Evolutionary conservation across 1,140 invertebrate genomes (phyloP).

Genomic region (Planococcus citri): DNA sequence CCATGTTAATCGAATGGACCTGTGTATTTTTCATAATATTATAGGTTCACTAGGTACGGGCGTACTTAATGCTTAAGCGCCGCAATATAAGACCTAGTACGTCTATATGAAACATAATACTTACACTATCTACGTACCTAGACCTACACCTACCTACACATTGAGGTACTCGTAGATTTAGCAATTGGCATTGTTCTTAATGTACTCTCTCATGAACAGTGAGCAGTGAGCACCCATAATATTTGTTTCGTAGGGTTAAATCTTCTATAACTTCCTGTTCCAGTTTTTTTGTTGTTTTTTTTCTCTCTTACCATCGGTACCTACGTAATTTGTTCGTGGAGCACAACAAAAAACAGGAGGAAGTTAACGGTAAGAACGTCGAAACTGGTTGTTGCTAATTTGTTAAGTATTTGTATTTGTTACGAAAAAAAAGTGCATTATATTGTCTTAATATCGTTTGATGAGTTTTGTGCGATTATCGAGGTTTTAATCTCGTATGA

Average conservation of each 20-base stretch:
- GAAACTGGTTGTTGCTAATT: neutral
- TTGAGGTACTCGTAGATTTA: too few relatives aligned
- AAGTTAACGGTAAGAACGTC: neutral
- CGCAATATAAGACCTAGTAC: too few relatives aligned
- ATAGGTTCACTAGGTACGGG: too few relatives aligned
- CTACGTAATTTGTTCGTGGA: neutral
- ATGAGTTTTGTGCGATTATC: neutral
- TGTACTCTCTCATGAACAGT: neutral
- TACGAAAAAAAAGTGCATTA: neutral
- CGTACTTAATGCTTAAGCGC: too few relatives aligned
- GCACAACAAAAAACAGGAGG: neutral
- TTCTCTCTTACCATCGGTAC: neutral
- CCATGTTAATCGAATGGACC: neutral
- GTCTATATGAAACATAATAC: too few relatives aligned
- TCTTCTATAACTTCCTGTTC: conserved; percentile 6
- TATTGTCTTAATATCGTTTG: neutral
- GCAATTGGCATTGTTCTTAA: neutral
- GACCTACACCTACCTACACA: too few relatives aligned
- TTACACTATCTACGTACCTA: too few relatives aligned
- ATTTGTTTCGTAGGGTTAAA: neutral
- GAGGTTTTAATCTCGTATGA: too few relatives aligned
- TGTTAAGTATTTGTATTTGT: neutral
- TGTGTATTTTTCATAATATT: too few relatives aligned
- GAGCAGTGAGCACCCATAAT: too few relatives aligned
- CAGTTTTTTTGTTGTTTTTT: neutral